Base-by-base conservation (phyloP, 2,113 vertebrate genomes). In the Petrocephalus zakoni region DNA sequence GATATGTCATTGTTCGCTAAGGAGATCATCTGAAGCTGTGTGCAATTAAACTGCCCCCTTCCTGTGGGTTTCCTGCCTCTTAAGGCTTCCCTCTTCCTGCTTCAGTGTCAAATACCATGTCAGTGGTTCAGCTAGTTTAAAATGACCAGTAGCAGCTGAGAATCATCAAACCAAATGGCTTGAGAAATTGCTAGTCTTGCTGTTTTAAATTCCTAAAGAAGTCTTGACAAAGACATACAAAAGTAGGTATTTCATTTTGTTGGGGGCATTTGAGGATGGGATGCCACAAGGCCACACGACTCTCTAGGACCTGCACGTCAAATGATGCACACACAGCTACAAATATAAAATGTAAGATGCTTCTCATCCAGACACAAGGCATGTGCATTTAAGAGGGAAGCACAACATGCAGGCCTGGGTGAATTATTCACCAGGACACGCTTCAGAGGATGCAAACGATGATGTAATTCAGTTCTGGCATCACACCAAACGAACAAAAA, bases 391-490 rank as follows among this genome's bases (percentile, higher is more conserved):
- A 42, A 42, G 7, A 25, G 21, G 61, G 29, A 37, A 8, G 4
- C 9, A 19, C 13, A 10, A 47, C 17, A 11, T 22, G 22, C 84
- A 2, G 52, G 47, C 19, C 58, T 1, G 10, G 29, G 37, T 87
- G 87, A 88, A 88, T 52, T 29, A 90, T 82, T 58, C 87, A 90
- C 17, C 68, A 49, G 13, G 58, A 25, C 49, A 49, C 52, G 84
- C 87, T 87, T 90, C 89, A 88, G 51, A 34, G 22, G 37, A 68
- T 64, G 46, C 58, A 86, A 85, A 75, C 87, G 47, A 34, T 47
- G 1, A 37, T 85, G 83, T 55, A 86, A 87, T 56, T 37, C 29
- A 87, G 22, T 47, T 17, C 13, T 6, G 15, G 46, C 0, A 55
- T 51, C 56, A 75, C 21, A 49, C 61, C 34, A 42, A 55, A 51